Evolutionary conservation across 2,797 vertebrate species (phyloP).

Genomic region (Propithecus perrieri): DNA sequence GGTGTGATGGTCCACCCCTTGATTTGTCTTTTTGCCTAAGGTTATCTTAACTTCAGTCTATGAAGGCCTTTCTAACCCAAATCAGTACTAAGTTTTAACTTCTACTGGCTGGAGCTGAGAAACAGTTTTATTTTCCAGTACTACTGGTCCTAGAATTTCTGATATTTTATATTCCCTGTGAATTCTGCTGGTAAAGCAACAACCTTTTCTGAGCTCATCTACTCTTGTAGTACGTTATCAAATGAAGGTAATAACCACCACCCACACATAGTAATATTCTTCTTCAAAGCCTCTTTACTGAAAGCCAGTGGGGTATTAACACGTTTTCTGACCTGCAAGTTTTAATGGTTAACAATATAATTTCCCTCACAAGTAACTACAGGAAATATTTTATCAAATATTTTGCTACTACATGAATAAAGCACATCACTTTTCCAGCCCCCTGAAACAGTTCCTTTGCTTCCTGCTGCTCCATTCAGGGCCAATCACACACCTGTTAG

Average conservation of each 20-base stretch:
- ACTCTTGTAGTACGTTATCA: not conserved
- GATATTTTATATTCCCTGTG: not conserved
- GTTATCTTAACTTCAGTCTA: not conserved
- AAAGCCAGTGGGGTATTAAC: not conserved
- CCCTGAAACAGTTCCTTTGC: not conserved
- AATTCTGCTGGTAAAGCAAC: not conserved
- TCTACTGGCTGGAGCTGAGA: not conserved
- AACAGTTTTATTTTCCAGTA: not conserved
- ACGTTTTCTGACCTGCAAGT: not conserved
- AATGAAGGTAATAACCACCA: not conserved
- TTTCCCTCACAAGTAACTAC: not conserved
- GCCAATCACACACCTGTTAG: not conserved
- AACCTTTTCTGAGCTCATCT: not conserved
- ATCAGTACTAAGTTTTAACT: not conserved
- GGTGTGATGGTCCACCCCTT: not conserved
- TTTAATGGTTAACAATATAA: not conserved
- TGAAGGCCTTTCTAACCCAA: not conserved
- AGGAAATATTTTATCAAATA: not conserved
- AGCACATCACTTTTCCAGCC: not conserved
- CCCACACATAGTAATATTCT: not conserved
- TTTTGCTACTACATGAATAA: not conserved
- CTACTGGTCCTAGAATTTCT: not conserved
- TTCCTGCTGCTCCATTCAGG: not conserved
- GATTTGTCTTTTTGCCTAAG: not conserved
- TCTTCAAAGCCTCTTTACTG: not conserved